A percentile compares a stretch with the other conserved stretches of the same genome.
Conservation (phyloP, 2,113 vertebrate species). For the Eurypyga helias region DNA sequence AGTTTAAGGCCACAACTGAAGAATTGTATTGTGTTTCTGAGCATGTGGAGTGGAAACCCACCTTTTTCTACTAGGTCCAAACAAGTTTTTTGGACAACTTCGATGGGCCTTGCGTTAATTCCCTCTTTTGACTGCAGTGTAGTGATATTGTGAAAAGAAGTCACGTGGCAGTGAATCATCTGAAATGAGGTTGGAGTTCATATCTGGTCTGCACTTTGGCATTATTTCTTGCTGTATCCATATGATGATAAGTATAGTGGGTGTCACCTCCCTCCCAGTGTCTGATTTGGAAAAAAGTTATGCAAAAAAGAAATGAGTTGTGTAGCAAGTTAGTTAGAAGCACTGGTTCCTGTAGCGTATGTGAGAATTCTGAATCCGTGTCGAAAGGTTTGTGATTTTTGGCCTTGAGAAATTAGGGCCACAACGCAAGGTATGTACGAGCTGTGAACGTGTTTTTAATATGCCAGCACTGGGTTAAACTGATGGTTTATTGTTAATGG, state of each 20-base stretch:
- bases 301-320: background rate
- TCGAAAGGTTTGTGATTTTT: background rate
- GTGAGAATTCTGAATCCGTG: background rate
- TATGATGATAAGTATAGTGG: rapidly evolving
- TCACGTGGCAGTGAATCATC: rapidly evolving
- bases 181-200: background rate
- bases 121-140: background rate
- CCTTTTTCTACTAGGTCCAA: background rate
- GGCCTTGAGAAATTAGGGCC: background rate
- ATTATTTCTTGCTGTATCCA: background rate
- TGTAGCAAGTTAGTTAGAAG: background rate
- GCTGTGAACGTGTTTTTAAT: background rate
- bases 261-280: background rate
- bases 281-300: background rate
- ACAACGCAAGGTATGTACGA: background rate
- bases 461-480: background rate
- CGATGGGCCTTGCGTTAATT: rapidly evolving
- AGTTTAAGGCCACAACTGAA: rapidly evolving
- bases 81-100: background rate
- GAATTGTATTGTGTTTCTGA: background rate
- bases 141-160: background rate
- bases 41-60: background rate
- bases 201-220: background rate
- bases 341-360: background rate
- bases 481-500: background rate